These are phyloP conservation scores for Sceloporus undulatus DNA, from an alignment of 2,113 vertebrate species.

Conservation along the genomic window DNA sequence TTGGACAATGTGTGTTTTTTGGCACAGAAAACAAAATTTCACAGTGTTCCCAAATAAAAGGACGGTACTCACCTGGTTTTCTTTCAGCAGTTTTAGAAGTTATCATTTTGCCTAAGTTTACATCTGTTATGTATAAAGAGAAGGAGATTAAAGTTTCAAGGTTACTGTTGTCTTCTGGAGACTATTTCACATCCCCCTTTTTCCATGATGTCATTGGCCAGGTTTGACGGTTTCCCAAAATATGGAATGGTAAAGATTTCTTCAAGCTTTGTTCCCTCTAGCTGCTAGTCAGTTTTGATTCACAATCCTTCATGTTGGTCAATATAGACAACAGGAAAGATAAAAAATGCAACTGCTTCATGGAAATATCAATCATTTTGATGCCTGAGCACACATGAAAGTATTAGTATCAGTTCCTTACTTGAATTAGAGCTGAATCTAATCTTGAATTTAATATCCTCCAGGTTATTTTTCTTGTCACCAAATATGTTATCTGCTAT, in stretches of 20 bases:
- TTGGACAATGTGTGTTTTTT: slow-evolving; percentile 19
- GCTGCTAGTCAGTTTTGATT: neutral
- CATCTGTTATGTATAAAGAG: neutral
- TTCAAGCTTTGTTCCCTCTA: neutral
- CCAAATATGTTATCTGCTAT: too few species aligned
- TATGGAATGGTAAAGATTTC: neutral
- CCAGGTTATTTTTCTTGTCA: too few species aligned
- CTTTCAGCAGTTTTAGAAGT: slow-evolving; percentile 4
- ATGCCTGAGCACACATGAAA: neutral
- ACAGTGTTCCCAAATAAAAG: slow-evolving; percentile 22
- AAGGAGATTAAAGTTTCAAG: neutral
- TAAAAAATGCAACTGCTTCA: neutral
- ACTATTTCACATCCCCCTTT: neutral
- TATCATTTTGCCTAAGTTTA: neutral
- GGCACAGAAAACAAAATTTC: slow-evolving; percentile 26
- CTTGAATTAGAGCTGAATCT: neutral
- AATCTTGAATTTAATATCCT: neutral
- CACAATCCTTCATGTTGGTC: neutral
- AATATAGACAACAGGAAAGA: neutral
- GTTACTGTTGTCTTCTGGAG: neutral
- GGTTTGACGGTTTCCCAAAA: neutral
- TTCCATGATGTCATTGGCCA: neutral
- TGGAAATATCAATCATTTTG: neutral
- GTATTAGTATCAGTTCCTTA: neutral
- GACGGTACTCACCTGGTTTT: slow-evolving; percentile 19